Evolutionary conservation across 2,797 vertebrate genomes (phyloP).

Genomic region (Megaceryle alcyon): DNA sequence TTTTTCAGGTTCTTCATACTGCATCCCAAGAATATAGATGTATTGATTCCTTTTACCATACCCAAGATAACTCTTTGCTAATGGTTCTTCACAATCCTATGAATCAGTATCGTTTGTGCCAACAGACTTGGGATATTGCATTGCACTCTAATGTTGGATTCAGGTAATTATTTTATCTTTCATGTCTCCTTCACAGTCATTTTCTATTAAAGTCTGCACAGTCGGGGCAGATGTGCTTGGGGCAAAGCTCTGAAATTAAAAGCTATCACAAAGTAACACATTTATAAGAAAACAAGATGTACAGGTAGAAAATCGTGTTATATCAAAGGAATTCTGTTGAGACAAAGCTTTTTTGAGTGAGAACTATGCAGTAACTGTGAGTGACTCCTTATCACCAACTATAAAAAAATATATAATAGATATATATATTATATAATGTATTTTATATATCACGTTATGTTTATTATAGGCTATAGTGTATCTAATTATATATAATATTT

Average conservation of each 20-base stretch:
- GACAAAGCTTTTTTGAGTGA: not conserved
- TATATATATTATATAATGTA: too few relatives aligned
- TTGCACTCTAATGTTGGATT: conserved; percentile 92
- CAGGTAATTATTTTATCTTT: conserved; percentile 80
- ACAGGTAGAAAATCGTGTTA: not conserved
- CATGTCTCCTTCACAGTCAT: not conserved
- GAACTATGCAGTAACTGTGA: not conserved
- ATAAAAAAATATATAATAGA: not conserved
- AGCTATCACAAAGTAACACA: not conserved
- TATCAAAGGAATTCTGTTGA: not conserved
- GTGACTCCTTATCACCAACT: not conserved
- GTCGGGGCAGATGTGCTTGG: not conserved
- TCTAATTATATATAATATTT: not conserved
- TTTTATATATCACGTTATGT: not conserved
- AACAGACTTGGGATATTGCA: conserved; percentile 82
- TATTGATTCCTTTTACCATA: conserved; percentile 85
- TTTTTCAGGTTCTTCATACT: conserved; percentile 84
- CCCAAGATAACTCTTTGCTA: conserved; percentile 84
- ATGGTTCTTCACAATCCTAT: conserved; percentile 91
- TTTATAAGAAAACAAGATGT: not conserved
- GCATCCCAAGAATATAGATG: conserved; percentile 84
- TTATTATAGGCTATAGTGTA: not conserved
- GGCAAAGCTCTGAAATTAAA: not conserved
- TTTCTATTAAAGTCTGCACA: not conserved
- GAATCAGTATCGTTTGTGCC: conserved; percentile 76